Conservation (phyloP, 1,140 invertebrate species). For the Nasonia vitripennis region DNA sequence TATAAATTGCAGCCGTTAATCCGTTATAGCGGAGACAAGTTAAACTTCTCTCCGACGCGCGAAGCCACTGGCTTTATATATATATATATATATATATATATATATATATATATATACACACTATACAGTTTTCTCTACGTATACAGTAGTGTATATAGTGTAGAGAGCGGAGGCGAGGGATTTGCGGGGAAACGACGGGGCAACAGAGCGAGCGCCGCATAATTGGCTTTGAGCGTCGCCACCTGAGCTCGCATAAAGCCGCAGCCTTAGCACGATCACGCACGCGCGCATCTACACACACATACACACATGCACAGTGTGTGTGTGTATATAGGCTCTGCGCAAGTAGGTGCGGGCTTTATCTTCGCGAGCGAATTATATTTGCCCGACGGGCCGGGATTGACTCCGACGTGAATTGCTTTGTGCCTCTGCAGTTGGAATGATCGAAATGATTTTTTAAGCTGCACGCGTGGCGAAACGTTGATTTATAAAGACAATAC, state of each 20-base stretch:
- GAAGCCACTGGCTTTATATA: background rate
- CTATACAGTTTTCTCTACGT: background rate
- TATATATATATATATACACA: background rate
- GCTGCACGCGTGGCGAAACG: too few species aligned
- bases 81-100: background rate
- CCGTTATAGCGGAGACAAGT: slow-evolving; percentile 74
- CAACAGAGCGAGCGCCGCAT: slow-evolving; percentile 66
- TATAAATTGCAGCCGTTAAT: slow-evolving; percentile 73
- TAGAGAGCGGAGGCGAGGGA: slow-evolving; percentile 57
- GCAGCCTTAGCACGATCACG: slow-evolving; percentile 59
- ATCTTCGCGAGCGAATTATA: slow-evolving; percentile 34
- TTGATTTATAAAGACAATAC: too few species aligned
- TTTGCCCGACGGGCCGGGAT: slow-evolving; percentile 15
- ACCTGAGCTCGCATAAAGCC: slow-evolving; percentile 69
- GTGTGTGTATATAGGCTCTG: background rate
- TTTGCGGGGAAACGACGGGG: slow-evolving; percentile 63
- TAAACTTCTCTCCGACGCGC: slow-evolving; percentile 67
- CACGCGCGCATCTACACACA: background rate
- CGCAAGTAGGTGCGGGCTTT: background rate
- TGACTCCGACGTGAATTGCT: background rate
- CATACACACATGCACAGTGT: too few species aligned
- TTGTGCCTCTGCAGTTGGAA: background rate
- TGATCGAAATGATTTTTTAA: slow-evolving; percentile 21
- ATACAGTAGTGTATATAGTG: slow-evolving; percentile 32
- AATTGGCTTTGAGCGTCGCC: slow-evolving; percentile 74